Conservation (phyloP, 2,888 invertebrate species). For the Cyrtodaria siliqua region DNA sequence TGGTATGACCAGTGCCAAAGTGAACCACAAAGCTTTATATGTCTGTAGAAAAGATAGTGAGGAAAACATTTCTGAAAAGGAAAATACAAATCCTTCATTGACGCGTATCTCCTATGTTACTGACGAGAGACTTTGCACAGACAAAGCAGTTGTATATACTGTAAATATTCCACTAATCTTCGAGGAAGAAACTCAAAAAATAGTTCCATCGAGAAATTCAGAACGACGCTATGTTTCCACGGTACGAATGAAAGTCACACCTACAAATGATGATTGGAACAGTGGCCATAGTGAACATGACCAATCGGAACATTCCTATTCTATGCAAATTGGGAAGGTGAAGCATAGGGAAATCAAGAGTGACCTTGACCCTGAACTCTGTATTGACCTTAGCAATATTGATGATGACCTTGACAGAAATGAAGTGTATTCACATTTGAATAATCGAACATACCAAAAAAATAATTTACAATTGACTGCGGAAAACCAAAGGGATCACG, state of each 20-base stretch:
- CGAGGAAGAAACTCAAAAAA: not conserved
- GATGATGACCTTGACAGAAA: not conserved
- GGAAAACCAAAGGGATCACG: no score
- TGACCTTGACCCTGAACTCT: constrained; percentile 29
- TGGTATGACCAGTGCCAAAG: no score
- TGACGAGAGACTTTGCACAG: constrained; percentile 5
- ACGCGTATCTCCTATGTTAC: constrained; percentile 38
- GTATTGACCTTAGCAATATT: not conserved
- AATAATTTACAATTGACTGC: no score
- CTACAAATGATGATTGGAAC: constrained; percentile 4
- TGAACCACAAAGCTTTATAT: constrained; percentile 3
- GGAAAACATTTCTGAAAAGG: not conserved
- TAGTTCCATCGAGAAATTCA: not conserved
- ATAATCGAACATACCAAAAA: no score
- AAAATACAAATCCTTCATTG: constrained; percentile 39
- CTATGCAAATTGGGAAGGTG: constrained; percentile 1
- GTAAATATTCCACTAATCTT: constrained; percentile 31
- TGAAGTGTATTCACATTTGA: not conserved
- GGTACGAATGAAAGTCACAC: constrained; percentile 12
- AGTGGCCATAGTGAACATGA: not conserved
- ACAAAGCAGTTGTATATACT: constrained; percentile 54
- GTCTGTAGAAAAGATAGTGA: constrained; percentile 2
- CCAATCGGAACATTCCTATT: not conserved
- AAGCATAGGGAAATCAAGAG: not conserved
- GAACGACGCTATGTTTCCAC: constrained; percentile 24